Evolutionary conservation across 53 echinoderm and acorn worm genomes (phyloP).

Genomic region (Zoroaster sp.): DNA sequence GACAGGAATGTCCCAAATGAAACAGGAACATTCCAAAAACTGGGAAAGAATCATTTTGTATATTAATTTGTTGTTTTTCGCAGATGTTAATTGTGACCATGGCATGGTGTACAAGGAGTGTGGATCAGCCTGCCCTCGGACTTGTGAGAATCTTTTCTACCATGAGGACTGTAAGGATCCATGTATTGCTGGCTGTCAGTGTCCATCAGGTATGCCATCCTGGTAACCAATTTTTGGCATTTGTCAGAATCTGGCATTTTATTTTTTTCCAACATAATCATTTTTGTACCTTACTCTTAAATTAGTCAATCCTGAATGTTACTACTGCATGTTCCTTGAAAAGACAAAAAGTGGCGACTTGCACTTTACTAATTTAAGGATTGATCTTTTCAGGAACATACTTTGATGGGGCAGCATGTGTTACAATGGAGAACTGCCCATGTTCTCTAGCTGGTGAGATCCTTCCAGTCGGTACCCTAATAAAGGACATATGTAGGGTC

Average conservation of each 20-base stretch:
- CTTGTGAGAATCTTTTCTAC: constrained; percentile 29
- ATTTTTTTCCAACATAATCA: too few relatives aligned
- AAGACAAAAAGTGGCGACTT: too few relatives aligned
- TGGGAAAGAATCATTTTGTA: too few relatives aligned
- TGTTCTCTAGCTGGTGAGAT: constrained; percentile 14
- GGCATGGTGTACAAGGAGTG: constrained; percentile 48
- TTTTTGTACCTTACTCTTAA: too few relatives aligned
- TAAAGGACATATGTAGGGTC: not conserved
- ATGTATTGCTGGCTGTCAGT: constrained; percentile 62
- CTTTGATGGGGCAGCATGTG: constrained; percentile 46
- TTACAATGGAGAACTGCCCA: constrained; percentile 19
- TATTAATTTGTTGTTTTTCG: not conserved
- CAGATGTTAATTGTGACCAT: not conserved
- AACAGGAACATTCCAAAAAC: too few relatives aligned
- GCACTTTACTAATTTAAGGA: too few relatives aligned
- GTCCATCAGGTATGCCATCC: constrained; percentile 10
- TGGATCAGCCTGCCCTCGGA: constrained; percentile 21
- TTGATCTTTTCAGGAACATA: not conserved
- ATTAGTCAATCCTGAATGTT: too few relatives aligned
- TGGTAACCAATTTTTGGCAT: too few relatives aligned
- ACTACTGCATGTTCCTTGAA: too few relatives aligned
- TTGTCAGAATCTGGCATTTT: too few relatives aligned
- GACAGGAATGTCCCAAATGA: not conserved
- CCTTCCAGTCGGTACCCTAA: constrained; percentile 18
- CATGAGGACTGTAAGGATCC: not conserved